phyloP scores from a whole-genome alignment of 92 coral and sea anemone genomes.

The Palythoa grandis region DNA sequence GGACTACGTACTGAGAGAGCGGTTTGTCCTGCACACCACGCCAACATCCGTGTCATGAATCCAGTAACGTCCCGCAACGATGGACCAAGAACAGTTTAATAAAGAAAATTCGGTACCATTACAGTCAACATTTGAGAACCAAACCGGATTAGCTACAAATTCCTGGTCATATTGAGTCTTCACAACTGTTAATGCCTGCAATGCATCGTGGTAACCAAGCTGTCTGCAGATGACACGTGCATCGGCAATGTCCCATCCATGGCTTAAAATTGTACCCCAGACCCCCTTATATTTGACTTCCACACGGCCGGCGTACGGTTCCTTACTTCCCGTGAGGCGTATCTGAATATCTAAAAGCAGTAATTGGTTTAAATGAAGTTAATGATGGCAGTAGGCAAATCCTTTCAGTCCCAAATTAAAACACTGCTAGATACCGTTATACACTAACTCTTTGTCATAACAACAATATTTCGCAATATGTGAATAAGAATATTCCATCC shows the following conservation, averaged over 20 bases:
- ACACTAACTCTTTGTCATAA: too few relatives aligned
- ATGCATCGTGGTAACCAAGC: constrained; percentile 29
- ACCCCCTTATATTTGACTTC: constrained; percentile 30
- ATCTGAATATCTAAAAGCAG: constrained; percentile 13
- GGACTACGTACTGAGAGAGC: neutral
- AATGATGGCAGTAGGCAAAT: too few relatives aligned
- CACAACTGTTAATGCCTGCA: neutral
- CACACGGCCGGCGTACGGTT: constrained; percentile 40
- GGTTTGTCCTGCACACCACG: constrained; percentile 30
- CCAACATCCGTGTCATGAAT: constrained; percentile 34
- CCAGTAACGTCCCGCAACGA: constrained; percentile 37
- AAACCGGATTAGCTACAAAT: neutral
- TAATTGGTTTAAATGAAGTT: too few relatives aligned
- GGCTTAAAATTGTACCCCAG: constrained; percentile 31
- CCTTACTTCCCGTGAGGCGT: constrained; percentile 24
- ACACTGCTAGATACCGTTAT: too few relatives aligned
- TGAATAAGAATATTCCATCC: too few relatives aligned
- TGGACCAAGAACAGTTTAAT: constrained; percentile 18
- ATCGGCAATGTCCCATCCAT: constrained; percentile 25
- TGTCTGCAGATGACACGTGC: constrained; percentile 42
- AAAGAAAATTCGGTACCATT: constrained; percentile 22
- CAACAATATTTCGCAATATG: too few relatives aligned
- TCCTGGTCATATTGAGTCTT: neutral
- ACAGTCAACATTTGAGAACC: constrained; percentile 38
- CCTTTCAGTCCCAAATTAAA: too few relatives aligned